Base-by-base conservation (phyloP, 2,888 invertebrate genomes). In the Meghimatium bilineatum region DNA sequence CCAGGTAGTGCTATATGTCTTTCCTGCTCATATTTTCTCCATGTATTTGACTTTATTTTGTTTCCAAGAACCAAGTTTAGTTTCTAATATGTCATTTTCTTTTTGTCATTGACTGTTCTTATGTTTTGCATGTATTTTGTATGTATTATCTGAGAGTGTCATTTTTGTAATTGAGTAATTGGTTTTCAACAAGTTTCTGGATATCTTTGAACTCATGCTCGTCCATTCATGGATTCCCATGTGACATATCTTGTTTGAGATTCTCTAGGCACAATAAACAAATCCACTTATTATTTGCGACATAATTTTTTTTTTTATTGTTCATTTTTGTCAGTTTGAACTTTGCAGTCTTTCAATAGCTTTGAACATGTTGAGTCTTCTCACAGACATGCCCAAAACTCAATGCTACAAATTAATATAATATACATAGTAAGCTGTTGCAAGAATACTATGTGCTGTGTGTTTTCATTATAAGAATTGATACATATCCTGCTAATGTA, bases 181-280 rank as follows among this genome's bases (percentile, higher is more conserved):
- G 60, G 60, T 63, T 63, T 63, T 63, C 60, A n/a, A 12, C 60
- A 63, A n/a, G n/a, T 63, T n/a, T n/a, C 60, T 63, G 60, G 60
- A n/a, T 23, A 5, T 12, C 23, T 56, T 23, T 20, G 10, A 10
- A 3, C 23, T 23, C 23, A 3, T 56, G 17, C 56, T 56, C 20
- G 20, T 63, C n/a, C 23, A 23, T 63, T n/a, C n/a, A 26, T n/a
- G 23, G 5, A 6, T 63, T 26, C 12, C 60, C 23, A n/a, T n/a
- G n/a, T n/a, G n/a, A n/a, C 23, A n/a, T 8, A 63, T 63, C 12
- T 63, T 12, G 3, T 63, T 63, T n/a, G n/a, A n/a, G 3, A 63
- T 63, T n/a, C 60, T 63, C n/a, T n/a, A 6, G n/a, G n/a, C 60
- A 63, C 26, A 63, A 63, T 63, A 63, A 63, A 63, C 17, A 23